Evolutionary conservation across 2,113 vertebrate species (phyloP), one percentile per base, ranked within the genome.

Genomic region (Actenoides hombroni): DNA sequence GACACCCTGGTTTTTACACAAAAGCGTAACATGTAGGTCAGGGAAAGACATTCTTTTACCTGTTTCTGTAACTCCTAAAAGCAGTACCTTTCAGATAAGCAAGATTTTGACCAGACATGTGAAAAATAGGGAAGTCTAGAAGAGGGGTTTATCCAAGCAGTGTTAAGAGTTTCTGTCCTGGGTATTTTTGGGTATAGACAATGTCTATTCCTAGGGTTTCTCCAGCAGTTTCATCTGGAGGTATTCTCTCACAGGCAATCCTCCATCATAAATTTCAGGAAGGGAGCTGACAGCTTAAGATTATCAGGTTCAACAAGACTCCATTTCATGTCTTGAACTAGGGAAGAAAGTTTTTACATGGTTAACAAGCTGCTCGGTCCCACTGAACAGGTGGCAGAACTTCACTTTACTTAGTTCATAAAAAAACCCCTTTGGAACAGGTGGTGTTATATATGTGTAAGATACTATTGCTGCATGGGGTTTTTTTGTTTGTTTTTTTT

Each of bases 281-380:
- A 93, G 39, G 76, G 88, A 92, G 94, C 44, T 93, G 95, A 95
- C 90, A 96, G 86, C 39, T 4, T 13, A 7, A 93, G 93, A 94
- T 95, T 94, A 94, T 88, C 92, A 51, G 71, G 79, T 93, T 86
- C 96, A 86, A 8, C 64, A 75, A 85, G 80, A 77, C 13, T 42
- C 28, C 0, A 0, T 88, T 81, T 94, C 64, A 75, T 48, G 85
- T 75, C 57, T 80, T 75, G 39, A 88, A n/a, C 51, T 25, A 37
- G 39, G 60, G 82, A 71, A 81, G 76, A 88, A 89, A 90, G 65
- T 61, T 25, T 46, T 23, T 12, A 11, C 26, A 4, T 3, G 0
- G 37, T 94, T 86, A 87, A 88, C 37, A 46, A 56, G 1, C 75
- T n/a, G 51, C 73, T 76, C 74, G 40, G n/a, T 35, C 39, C 81